These are phyloP conservation scores for Tenthredo notha DNA, from an alignment of 2,888 invertebrate species.

Conservation along the genomic window DNA sequence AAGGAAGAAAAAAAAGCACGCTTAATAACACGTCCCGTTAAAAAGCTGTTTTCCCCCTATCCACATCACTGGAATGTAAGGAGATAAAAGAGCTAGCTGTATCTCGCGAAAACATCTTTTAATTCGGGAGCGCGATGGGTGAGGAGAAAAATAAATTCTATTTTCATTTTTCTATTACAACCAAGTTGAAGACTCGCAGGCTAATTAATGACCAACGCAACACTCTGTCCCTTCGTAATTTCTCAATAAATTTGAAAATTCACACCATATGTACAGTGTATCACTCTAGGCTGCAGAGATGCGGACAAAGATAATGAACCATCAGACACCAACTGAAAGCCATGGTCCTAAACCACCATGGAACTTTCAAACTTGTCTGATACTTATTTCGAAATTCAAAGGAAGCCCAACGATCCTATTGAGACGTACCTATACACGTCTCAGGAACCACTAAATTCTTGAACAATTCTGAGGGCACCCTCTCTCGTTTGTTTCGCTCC, in stretches of 20 bases:
- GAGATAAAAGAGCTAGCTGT: slow-evolving; percentile 22
- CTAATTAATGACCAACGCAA: slow-evolving; percentile 40
- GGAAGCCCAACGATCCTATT: slow-evolving; percentile 15
- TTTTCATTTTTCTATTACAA: not conserved
- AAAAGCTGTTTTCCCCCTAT: slow-evolving; percentile 14
- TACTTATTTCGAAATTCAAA: slow-evolving; percentile 16
- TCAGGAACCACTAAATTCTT: slow-evolving; percentile 28
- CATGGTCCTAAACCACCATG: not conserved
- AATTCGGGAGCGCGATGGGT: not conserved
- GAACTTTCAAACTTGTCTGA: not conserved
- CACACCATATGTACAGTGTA: not conserved
- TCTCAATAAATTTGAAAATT: not conserved
- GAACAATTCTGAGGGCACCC: slow-evolving; percentile 40
- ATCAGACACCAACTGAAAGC: not conserved
- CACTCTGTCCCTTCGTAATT: not conserved
- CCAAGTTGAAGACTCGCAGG: not conserved
- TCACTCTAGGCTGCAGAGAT: not conserved
- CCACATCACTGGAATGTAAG: slow-evolving; percentile 12
- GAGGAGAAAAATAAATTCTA: slow-evolving; percentile 21
- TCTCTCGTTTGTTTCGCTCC: slow-evolving; percentile 23
- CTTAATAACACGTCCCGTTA: slow-evolving; percentile 38
- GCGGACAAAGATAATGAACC: not conserved
- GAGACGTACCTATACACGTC: slow-evolving; percentile 26
- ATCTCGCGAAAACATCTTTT: slow-evolving; percentile 41
- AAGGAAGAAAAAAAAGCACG: not conserved